Evolutionary conservation across 2,888 invertebrate species (phyloP).

Genomic region (Cheilosia soror): DNA sequence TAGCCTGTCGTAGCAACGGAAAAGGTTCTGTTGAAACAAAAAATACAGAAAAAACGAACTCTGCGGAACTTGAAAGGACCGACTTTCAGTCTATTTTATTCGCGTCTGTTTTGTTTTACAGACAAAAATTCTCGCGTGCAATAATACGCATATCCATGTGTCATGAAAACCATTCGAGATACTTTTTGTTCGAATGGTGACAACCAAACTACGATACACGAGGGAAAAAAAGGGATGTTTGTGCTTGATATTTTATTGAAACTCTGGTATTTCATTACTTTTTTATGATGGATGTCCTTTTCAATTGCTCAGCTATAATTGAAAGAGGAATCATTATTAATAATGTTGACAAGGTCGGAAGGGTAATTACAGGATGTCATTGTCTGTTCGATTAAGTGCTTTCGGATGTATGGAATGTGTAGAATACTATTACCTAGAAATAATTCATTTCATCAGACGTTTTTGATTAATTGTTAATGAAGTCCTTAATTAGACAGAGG

Average conservation of each 20-base stretch:
- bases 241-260: constrained; percentile 14
- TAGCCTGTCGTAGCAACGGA: neutral
- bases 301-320: constrained; percentile 21
- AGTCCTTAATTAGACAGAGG: constrained; percentile 4
- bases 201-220: neutral
- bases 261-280: constrained; percentile 16
- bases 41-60: neutral
- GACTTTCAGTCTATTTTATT: neutral
- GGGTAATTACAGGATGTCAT: constrained; percentile 32
- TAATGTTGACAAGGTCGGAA: constrained; percentile 28
- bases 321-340: constrained; percentile 26
- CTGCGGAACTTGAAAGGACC: neutral
- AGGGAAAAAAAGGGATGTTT: neutral
- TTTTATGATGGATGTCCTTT: constrained; percentile 11
- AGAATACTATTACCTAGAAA: constrained; percentile 2
- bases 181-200: constrained; percentile 13
- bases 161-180: constrained; percentile 24
- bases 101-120: neutral
- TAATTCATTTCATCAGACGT: constrained; percentile 5
- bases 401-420: neutral
- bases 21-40: neutral
- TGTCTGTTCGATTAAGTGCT: constrained; percentile 14
- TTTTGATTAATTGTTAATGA: constrained; percentile 15
- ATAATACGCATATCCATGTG: constrained; percentile 36
- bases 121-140: too few species aligned